Evolutionary conservation across 92 coral and sea anemone genomes (phyloP).

Genomic region (Bergia sp.): DNA sequence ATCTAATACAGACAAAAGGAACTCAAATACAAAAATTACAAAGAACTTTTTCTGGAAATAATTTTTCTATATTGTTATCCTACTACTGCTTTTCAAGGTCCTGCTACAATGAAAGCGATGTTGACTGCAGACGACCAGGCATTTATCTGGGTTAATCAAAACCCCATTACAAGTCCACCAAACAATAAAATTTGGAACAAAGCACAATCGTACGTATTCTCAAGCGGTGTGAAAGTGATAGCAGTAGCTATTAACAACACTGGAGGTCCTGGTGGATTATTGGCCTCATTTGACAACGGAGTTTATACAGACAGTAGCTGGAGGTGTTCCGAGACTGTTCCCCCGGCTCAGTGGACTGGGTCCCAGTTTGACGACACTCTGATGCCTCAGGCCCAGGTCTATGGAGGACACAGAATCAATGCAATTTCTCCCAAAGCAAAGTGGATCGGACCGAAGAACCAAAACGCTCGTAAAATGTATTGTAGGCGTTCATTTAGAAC

Average conservation of each 20-base stretch:
- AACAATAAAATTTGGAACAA: conserved; percentile 20
- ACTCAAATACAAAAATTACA: too few relatives aligned
- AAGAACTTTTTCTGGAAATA: neutral
- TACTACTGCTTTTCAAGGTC: neutral
- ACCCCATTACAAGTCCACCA: neutral
- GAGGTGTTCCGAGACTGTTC: conserved; percentile 25
- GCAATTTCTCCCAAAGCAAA: conserved; percentile 6
- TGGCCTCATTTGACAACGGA: conserved; percentile 28
- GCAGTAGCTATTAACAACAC: conserved; percentile 25
- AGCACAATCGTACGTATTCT: conserved; percentile 12
- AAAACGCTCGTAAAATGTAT: neutral
- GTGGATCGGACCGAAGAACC: conserved; percentile 38
- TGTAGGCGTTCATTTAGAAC: conserved; percentile 7
- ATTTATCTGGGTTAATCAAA: conserved; percentile 9
- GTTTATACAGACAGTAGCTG: conserved; percentile 17
- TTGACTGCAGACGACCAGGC: conserved; percentile 29
- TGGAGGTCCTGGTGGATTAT: conserved; percentile 17
- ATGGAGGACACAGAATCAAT: neutral
- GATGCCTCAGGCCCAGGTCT: conserved; percentile 10
- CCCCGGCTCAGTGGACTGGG: conserved; percentile 19
- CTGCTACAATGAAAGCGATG: neutral
- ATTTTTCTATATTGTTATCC: neutral
- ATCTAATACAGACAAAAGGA: too few relatives aligned
- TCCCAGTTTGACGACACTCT: conserved; percentile 8
- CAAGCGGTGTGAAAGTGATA: conserved; percentile 10